These are phyloP conservation scores for Eurystomus gularis DNA, from an alignment of 2,113 vertebrate genomes.

Conservation along the genomic window DNA sequence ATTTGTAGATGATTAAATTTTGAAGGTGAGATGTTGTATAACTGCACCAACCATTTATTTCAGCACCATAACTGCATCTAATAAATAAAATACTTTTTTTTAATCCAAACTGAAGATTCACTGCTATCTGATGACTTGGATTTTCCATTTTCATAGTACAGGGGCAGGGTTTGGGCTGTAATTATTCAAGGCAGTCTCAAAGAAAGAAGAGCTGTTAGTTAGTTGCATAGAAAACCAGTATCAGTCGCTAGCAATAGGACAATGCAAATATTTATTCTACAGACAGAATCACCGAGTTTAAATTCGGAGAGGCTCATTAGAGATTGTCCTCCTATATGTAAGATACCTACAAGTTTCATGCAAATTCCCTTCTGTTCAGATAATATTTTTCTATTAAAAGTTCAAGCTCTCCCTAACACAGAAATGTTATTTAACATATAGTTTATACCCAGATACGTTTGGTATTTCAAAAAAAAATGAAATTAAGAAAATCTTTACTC, in stretches of 20 bases:
- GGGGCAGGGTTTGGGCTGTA: background rate
- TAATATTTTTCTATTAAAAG: background rate
- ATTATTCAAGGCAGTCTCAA: background rate
- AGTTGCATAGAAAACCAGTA: background rate
- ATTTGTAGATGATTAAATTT: constrained; percentile 49
- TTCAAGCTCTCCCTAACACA: background rate
- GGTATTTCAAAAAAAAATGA: background rate
- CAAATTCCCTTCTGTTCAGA: background rate
- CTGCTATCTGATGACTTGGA: background rate
- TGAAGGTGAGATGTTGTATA: constrained; percentile 33
- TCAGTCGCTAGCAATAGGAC: background rate
- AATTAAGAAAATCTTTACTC: background rate
- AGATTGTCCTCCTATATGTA: background rate
- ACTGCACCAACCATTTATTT: constrained; percentile 44
- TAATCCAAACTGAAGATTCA: background rate
- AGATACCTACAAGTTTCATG: background rate
- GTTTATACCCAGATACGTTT: background rate
- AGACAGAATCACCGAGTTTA: background rate
- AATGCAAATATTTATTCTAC: background rate
- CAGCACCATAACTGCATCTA: background rate
- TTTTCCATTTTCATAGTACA: background rate
- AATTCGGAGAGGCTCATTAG: background rate
- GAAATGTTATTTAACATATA: background rate
- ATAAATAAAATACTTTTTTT: constrained; percentile 18
- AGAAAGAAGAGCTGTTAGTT: background rate